Evolutionary conservation across 2,888 invertebrate genomes (phyloP).

Genomic region (Adelphocoris suturalis): DNA sequence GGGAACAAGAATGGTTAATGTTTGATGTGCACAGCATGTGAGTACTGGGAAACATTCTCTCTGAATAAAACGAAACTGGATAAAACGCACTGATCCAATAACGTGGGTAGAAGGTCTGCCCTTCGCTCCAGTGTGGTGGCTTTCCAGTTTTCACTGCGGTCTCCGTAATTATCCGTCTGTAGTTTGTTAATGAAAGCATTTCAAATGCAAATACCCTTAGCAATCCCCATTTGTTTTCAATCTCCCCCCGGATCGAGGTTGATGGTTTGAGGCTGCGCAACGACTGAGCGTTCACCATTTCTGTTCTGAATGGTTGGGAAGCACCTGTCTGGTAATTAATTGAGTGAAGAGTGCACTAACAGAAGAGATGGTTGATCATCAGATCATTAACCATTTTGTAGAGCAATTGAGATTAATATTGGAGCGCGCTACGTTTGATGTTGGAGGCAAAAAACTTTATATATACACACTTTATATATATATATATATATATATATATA

Average conservation of each 20-base stretch:
- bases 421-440: too few relatives aligned
- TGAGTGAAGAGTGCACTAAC: too few relatives aligned
- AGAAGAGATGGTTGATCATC: too few relatives aligned
- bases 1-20: too few relatives aligned
- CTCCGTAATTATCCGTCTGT: constrained; percentile 36
- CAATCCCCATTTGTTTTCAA: constrained; percentile 27
- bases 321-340: not conserved
- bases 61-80: not conserved
- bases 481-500: too few relatives aligned
- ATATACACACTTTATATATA: too few relatives aligned
- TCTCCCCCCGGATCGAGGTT: not conserved
- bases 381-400: too few relatives aligned
- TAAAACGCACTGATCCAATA: constrained; percentile 11
- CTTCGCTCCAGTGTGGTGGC: not conserved
- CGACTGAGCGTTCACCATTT: not conserved
- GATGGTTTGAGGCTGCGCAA: not conserved
- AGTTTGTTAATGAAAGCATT: constrained; percentile 56
- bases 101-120: not conserved
- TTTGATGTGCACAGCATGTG: not conserved
- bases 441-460: too few relatives aligned
- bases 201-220: constrained; percentile 46
- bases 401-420: too few relatives aligned
- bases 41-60: not conserved
- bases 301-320: not conserved
- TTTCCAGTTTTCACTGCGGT: not conserved